These are phyloP conservation scores for Scopus umbretta DNA, from an alignment of 2,113 vertebrate genomes.

Conservation along the genomic window DNA sequence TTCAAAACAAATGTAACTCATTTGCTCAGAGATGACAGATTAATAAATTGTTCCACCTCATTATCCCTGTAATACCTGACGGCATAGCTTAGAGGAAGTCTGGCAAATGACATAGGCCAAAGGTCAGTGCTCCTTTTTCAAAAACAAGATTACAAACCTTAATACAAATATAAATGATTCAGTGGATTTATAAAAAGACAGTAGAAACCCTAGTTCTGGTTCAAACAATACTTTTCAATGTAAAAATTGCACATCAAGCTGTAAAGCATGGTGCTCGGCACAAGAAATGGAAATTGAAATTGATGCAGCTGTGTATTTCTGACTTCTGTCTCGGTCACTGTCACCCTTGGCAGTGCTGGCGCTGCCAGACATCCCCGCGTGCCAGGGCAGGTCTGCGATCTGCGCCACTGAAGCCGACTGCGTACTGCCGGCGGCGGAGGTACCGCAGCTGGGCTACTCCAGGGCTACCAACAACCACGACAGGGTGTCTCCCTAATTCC, in stretches of 20 bases:
- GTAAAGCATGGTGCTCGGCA: background rate
- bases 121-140: constrained; percentile 1
- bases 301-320: accelerated
- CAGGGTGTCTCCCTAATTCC: background rate
- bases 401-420: accelerated
- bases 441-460: background rate
- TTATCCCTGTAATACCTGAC: background rate
- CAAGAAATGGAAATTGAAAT: background rate
- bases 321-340: accelerated
- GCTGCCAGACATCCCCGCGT: accelerated
- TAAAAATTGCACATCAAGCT: background rate
- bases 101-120: background rate
- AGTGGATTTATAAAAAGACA: background rate
- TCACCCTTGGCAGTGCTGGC: background rate
- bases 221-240: accelerated
- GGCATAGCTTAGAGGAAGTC: background rate
- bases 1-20: constrained; percentile 39
- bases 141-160: background rate
- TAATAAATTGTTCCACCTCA: constrained; percentile 50
- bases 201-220: background rate
- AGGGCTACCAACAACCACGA: background rate
- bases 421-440: accelerated
- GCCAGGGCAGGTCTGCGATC: background rate
- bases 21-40: constrained; percentile 36
- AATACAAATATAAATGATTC: background rate